phyloP scores from a whole-genome alignment of 2,113 vertebrate genomes.

The Caranx melampygus region DNA sequence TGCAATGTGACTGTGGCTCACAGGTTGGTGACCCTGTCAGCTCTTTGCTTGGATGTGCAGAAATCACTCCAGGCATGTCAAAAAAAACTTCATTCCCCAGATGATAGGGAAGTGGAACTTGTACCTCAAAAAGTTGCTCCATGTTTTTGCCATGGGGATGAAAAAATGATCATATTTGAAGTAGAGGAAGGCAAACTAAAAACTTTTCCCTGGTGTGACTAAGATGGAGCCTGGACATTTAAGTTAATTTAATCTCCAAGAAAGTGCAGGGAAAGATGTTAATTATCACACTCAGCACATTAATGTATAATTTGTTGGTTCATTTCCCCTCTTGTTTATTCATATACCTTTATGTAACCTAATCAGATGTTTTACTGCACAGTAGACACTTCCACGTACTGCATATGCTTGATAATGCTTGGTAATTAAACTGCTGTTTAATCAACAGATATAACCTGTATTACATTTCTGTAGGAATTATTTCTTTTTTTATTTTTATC shows the following conservation, averaged over 20 bases:
- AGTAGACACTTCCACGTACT: neutral
- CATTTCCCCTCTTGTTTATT: conserved; percentile 12
- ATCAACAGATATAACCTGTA: neutral
- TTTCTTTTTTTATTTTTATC: neutral
- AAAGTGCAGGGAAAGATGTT: neutral
- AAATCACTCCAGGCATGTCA: conserved; percentile 58
- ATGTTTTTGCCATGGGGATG: conserved; percentile 33
- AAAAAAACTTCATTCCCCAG: conserved; percentile 65
- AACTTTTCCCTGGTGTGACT: neutral
- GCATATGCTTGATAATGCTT: neutral
- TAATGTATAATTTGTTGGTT: neutral
- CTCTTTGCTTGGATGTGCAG: conserved; percentile 51
- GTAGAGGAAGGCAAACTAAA: conserved; percentile 17
- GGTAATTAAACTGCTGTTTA: neutral
- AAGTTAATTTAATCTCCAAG: neutral
- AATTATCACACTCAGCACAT: neutral
- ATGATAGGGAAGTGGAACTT: conserved; percentile 48
- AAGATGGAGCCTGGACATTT: conserved; percentile 12
- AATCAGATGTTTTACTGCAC: neutral
- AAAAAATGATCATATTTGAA: conserved; percentile 31
- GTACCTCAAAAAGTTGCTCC: conserved; percentile 41
- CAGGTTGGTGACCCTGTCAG: conserved; percentile 56
- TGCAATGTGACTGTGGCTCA: conserved; percentile 15
- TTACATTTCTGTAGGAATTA: neutral
- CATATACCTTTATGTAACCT: neutral